Evolutionary conservation across 1,140 invertebrate genomes (phyloP).

Genomic region (Caenorhabditis tropicalis): DNA sequence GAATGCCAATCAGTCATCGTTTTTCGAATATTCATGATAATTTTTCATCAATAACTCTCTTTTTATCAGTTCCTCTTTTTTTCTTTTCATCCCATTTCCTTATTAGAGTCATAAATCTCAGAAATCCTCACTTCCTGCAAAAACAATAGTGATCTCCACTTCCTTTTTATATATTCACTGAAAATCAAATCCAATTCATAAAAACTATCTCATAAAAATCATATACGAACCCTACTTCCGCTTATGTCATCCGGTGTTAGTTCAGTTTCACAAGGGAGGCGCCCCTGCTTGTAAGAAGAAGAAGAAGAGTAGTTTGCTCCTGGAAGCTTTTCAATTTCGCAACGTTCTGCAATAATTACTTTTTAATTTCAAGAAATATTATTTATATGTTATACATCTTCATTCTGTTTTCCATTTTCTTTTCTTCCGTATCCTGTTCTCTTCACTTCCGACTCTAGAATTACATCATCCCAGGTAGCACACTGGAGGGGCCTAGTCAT

Average conservation of each 20-base stretch:
- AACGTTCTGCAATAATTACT: no score
- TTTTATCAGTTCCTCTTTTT: no score
- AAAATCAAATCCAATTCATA: not conserved
- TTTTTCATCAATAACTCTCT: no score
- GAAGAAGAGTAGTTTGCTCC: no score
- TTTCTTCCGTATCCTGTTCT: constrained; percentile 3
- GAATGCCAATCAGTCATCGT: no score
- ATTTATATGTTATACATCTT: not conserved
- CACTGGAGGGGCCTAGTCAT: constrained; percentile 40
- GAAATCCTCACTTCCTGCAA: no score
- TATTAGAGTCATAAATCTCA: no score
- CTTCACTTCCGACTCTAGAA: not conserved
- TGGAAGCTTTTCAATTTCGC: no score
- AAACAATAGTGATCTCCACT: no score
- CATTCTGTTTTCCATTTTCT: not conserved
- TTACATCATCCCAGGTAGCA: constrained; percentile 42
- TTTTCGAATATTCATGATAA: no score
- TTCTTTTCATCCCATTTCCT: no score
- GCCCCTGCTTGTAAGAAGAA: not conserved
- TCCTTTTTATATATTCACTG: not conserved
- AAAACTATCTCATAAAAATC: not conserved
- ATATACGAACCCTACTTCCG: constrained; percentile 13
- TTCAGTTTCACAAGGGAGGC: not conserved
- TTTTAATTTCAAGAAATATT: no score
- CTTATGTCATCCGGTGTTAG: not conserved